phyloP scores from a whole-genome alignment of 2,797 vertebrate genomes.

The Megaceryle alcyon region DNA sequence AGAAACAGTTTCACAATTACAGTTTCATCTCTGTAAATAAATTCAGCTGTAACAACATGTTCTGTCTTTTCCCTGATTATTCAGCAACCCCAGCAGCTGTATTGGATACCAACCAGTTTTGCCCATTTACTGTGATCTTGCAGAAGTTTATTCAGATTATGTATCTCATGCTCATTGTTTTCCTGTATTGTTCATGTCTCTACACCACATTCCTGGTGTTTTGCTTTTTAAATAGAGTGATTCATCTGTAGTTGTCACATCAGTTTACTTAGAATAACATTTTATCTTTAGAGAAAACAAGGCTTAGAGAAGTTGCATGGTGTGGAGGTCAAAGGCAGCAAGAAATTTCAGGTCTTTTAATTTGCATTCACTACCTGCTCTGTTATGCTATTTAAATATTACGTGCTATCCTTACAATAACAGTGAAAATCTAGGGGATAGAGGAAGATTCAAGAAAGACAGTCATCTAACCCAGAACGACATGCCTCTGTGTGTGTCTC shows the following conservation, averaged over 20 bases:
- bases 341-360: not conserved
- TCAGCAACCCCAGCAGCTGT: not conserved
- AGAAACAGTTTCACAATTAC: not conserved
- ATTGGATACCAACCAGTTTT: not conserved
- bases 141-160: not conserved
- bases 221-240: not conserved
- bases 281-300: slow-evolving; percentile 23
- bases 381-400: not conserved
- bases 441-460: not conserved
- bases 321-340: not conserved
- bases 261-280: slow-evolving; percentile 8
- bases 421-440: not conserved
- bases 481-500: not conserved
- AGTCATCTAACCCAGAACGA: not conserved
- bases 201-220: not conserved
- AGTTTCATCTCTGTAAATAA: not conserved
- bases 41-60: not conserved
- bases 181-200: not conserved
- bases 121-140: not conserved
- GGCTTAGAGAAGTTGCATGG: not conserved
- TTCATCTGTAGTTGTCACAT: slow-evolving; percentile 10
- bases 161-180: not conserved
- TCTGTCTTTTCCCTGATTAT: not conserved
- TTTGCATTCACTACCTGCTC: not conserved
- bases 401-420: not conserved